These are phyloP conservation scores for Chrysogorgia sp. DNA, from an alignment of 92 coral and sea anemone species.

Conservation along the genomic window DNA sequence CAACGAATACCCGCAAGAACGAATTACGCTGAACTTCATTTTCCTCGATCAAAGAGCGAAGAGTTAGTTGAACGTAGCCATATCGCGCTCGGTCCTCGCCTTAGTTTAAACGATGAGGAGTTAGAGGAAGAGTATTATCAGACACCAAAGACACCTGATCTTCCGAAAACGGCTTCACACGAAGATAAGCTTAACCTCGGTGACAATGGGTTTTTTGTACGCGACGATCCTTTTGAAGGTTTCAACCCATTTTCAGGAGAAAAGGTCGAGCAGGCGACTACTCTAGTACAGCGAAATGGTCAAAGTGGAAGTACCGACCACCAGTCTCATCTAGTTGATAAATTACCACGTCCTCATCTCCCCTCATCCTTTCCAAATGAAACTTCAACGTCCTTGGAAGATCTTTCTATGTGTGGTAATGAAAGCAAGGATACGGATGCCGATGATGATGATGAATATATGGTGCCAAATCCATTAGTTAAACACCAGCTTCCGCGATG, in stretches of 20 bases:
- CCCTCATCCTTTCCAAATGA: not conserved
- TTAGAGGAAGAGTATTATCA: not conserved
- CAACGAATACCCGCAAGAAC: slow-evolving; percentile 66
- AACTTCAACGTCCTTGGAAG: slow-evolving; percentile 38
- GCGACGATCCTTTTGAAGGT: slow-evolving; percentile 41
- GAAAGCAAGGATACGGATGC: not conserved
- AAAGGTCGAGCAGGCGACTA: not conserved
- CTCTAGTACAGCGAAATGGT: not conserved
- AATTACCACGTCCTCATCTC: not conserved
- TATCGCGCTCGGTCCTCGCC: slow-evolving; percentile 37
- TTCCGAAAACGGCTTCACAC: not conserved
- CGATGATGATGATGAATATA: slow-evolving; percentile 17
- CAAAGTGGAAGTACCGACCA: not conserved
- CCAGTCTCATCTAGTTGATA: not conserved
- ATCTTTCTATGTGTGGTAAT: not conserved
- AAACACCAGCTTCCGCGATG: slow-evolving; percentile 18
- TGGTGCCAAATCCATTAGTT: not conserved
- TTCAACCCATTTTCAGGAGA: slow-evolving; percentile 24
- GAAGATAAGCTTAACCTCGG: slow-evolving; percentile 1
- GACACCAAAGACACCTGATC: not conserved
- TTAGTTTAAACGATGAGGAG: slow-evolving; percentile 37
- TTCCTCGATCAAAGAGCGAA: slow-evolving; percentile 67
- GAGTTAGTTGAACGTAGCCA: slow-evolving; percentile 20
- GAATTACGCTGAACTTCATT: slow-evolving; percentile 79
- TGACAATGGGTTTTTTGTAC: slow-evolving; percentile 26